Conservation (phyloP, 1,140 invertebrate species). For the Temnothorax nylanderi region DNA sequence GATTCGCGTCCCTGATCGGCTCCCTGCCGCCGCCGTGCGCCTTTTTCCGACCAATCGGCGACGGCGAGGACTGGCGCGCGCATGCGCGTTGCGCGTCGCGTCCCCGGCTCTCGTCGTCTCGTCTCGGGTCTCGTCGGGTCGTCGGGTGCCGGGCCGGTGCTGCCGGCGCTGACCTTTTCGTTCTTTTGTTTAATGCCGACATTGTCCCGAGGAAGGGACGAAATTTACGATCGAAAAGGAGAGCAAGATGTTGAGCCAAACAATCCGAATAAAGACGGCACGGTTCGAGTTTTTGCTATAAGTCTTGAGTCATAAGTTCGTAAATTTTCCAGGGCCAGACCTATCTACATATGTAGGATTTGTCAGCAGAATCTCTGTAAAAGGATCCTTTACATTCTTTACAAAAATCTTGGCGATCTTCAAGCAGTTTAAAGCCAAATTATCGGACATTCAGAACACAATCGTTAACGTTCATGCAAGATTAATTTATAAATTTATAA, state of each 20-base stretch:
- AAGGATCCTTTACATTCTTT: background rate
- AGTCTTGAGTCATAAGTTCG: background rate
- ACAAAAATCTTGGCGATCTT: background rate
- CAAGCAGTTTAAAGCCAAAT: background rate
- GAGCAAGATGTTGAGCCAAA: background rate
- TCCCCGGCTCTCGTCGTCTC: too few species aligned
- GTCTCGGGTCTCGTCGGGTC: background rate
- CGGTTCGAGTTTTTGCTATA: too few species aligned
- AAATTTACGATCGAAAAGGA: background rate
- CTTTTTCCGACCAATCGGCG: slow-evolving; percentile 32
- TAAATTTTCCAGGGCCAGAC: background rate
- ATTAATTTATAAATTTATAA: slow-evolving; percentile 14
- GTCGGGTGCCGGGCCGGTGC: too few species aligned
- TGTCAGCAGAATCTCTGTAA: background rate
- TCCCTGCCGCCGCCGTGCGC: background rate
- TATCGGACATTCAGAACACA: background rate
- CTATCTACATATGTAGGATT: background rate
- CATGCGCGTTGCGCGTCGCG: slow-evolving; percentile 11
- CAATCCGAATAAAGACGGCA: background rate
- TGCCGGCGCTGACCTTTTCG: too few species aligned
- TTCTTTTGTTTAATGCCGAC: background rate
- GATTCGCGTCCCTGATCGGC: background rate
- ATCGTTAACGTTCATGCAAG: background rate
- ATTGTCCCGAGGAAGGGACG: background rate
- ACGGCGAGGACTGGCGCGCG: background rate